Percentiles rank a stretch among this genome's conserved stretches.
Conservation (phyloP, 2,888 invertebrate genomes). For the Dryocosmus kuriphilus region DNA sequence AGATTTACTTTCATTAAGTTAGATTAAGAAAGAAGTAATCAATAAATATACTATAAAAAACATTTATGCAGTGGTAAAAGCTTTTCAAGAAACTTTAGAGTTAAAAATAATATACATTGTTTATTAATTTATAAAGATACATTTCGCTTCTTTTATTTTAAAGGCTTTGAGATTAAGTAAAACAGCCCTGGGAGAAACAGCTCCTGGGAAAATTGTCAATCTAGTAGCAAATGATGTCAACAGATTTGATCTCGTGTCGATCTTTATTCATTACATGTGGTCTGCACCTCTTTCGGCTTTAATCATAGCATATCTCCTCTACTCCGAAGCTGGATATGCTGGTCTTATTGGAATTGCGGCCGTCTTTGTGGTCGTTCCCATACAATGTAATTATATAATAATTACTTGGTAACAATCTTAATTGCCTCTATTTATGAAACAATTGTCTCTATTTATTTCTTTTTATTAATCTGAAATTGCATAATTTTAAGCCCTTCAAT, state of each 20-base stretch:
- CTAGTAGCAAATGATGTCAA: constrained; percentile 92
- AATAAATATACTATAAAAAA: too few species aligned
- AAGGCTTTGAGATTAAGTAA: constrained; percentile 58
- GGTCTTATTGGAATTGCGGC: constrained; percentile 91
- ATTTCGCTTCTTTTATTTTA: not conserved
- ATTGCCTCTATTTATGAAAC: not conserved
- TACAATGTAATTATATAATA: constrained; percentile 85
- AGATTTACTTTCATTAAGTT: too few species aligned
- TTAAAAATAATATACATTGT: not conserved
- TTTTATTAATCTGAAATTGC: not conserved
- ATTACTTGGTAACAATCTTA: not conserved
- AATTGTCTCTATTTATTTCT: not conserved
- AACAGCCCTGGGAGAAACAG: constrained; percentile 88
- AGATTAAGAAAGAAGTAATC: too few species aligned
- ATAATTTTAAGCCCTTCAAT: too few species aligned
- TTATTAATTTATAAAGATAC: not conserved
- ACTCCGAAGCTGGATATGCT: constrained; percentile 86
- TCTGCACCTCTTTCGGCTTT: constrained; percentile 86
- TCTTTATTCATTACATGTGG: constrained; percentile 95
- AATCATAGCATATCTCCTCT: constrained; percentile 89
- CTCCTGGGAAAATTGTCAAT: constrained; percentile 79
- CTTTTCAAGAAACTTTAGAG: too few species aligned
- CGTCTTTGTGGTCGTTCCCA: constrained; percentile 90
- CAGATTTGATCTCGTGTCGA: constrained; percentile 93
- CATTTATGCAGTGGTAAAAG: too few species aligned